Percentiles rank a stretch among this genome's conserved stretches.
These are phyloP conservation scores for Eriosoma lanigerum DNA, from an alignment of 1,140 invertebrate genomes.

Conservation along the genomic window DNA sequence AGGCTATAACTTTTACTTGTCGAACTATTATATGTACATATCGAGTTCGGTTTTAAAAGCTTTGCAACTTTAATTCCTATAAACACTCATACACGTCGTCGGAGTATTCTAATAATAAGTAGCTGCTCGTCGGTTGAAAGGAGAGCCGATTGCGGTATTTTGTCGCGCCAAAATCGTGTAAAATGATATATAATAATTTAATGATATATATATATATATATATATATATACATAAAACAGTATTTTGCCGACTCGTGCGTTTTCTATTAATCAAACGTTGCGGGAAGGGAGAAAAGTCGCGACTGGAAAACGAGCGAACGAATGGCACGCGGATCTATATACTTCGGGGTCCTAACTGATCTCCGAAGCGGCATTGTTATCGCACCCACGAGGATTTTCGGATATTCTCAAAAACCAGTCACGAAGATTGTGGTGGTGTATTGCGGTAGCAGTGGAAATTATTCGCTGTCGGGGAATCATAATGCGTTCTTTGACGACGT, in stretches of 20 bases:
- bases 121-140: too few relatives aligned
- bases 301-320: slow-evolving; percentile 38
- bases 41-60: slow-evolving; percentile 15
- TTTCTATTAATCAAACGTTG: slow-evolving; percentile 37
- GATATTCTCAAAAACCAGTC: slow-evolving; percentile 30
- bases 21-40: too few relatives aligned
- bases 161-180: too few relatives aligned
- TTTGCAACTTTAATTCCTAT: not conserved
- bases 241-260: slow-evolving; percentile 34
- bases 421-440: not conserved
- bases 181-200: too few relatives aligned
- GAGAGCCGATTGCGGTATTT: too few relatives aligned
- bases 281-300: not conserved
- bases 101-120: too few relatives aligned
- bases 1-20: too few relatives aligned
- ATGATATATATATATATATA: too few relatives aligned
- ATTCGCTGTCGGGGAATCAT: not conserved
- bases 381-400: slow-evolving; percentile 34
- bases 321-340: not conserved
- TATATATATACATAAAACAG: not conserved
- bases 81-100: too few relatives aligned
- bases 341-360: not conserved
- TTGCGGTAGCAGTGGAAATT: not conserved
- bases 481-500: slow-evolving; percentile 45
- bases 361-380: too few relatives aligned